Evolutionary conservation across 2,888 invertebrate genomes (phyloP), one percentile per base, ranked within the genome.

Genomic region (Caenorhabditis uteleia): DNA sequence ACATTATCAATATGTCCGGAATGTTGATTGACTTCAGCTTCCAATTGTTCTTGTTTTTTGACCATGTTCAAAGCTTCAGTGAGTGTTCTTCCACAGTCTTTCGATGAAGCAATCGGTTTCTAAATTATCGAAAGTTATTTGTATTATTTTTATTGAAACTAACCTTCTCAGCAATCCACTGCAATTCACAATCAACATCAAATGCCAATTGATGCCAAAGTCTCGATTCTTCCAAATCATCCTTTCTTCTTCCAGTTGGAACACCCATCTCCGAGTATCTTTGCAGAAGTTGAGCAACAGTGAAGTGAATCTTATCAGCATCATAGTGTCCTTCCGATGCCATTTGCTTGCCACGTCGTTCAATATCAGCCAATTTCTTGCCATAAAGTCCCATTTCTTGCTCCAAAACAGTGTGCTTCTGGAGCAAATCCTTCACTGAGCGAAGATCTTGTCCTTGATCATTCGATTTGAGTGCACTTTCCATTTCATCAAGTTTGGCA

Each of bases 261-360:
- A 88, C 89, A 68, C 89, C 88, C 36, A 95, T 46, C 1, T 50
- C 57, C 20, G 46, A 47, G 31, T 67, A 72, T 20, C 69, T 58
- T 31, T 57, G 27, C 14, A 68, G 58, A 10, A 70, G 54, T 21
- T 57, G 59, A n/a, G 51, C 54, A 23, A 73, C 66, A 12, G 70
- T 70, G 16, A 39, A 20, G 16, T 56, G 57, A 69, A 97, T 94
- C 72, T 90, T 90, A 1, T 88, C 89, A 2, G 92, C 90, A 86
- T 95, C 95, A 85, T 95, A 97, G 85, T 97, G 95, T 0, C 93
- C 95, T 60, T 91, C 91, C 27, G 92, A 90, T 0, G 91, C 91
- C 89, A 97, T 90, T 85, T 93, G 91, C 68, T 91, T 89, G 8
- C 94, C 83, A 20, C 66, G 54, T 44, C 47, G 43, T 23, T 66